Conservation (phyloP, 2,797 vertebrate species). For the Margarornis squamiger region DNA sequence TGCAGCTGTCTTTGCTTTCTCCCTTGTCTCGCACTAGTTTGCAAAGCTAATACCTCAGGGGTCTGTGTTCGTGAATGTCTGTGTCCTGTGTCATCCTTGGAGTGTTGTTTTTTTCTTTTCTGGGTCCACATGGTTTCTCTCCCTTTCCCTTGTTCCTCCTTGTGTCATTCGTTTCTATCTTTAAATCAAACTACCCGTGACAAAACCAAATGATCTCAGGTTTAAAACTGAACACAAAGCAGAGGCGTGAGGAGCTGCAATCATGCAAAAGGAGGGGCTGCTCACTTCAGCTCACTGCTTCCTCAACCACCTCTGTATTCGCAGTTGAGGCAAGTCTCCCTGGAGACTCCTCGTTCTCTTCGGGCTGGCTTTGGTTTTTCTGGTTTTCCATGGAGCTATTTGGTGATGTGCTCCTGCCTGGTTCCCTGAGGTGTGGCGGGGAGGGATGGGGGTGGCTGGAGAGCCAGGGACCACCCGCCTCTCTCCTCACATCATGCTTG, state of each 20-base stretch:
- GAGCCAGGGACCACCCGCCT: not conserved
- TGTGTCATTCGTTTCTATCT: not conserved
- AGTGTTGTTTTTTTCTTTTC: conserved; percentile 2
- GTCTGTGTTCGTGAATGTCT: conserved; percentile 38
- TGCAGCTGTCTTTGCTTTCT: conserved; percentile 45
- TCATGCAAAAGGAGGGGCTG: not conserved
- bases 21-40: conserved; percentile 46
- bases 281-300: not conserved
- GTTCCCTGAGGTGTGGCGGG: not conserved
- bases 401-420: not conserved
- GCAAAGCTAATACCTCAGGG: conserved; percentile 74
- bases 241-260: conserved; percentile 47
- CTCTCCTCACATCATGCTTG: not conserved
- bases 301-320: not conserved
- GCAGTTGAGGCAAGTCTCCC: not conserved
- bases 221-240: conserved; percentile 54
- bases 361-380: not conserved
- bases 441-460: not conserved
- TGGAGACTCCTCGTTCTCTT: not conserved
- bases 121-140: conserved; percentile 17
- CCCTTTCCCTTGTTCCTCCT: conserved; percentile 8
- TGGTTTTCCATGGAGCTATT: conserved; percentile 7
- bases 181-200: conserved; percentile 31
- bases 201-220: conserved; percentile 67
- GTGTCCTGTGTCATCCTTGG: conserved; percentile 54